Conservation (phyloP, 2,888 invertebrate species). For the Fragum sueziense region DNA sequence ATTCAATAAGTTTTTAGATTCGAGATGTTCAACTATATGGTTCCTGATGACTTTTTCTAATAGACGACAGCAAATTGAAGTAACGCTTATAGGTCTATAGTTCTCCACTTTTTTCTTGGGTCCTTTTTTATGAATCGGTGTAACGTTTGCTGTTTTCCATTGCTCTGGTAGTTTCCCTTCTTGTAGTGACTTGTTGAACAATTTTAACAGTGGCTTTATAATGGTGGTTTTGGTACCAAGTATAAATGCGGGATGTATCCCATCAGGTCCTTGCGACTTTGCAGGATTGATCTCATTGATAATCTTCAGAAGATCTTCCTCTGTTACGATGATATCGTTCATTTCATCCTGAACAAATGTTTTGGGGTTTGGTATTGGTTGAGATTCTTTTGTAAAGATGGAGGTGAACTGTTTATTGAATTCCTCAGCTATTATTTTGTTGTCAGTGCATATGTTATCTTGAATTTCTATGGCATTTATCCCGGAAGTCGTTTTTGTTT, state of each 20-base stretch:
- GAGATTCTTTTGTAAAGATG: neutral
- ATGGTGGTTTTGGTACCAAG: slow-evolving; percentile 10
- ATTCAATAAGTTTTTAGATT: slow-evolving; percentile 18
- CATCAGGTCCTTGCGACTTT: neutral
- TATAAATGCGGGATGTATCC: neutral
- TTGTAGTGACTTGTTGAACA: slow-evolving; percentile 5
- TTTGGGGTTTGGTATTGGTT: neutral
- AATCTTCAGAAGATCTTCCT: neutral
- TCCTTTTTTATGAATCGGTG: slow-evolving; percentile 22
- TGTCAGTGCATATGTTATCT: neutral
- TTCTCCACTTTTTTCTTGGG: slow-evolving; percentile 3
- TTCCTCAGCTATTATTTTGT: neutral
- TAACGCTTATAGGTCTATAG: slow-evolving; percentile 36
- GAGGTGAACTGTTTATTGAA: neutral
- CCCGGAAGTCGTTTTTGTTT: neutral
- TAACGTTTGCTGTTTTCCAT: slow-evolving; percentile 35
- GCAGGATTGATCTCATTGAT: neutral
- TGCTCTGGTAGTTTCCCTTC: slow-evolving; percentile 20
- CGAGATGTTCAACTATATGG: slow-evolving; percentile 9
- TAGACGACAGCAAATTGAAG: slow-evolving; percentile 26
- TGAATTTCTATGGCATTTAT: neutral
- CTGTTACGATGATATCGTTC: neutral
- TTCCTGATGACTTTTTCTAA: slow-evolving; percentile 28
- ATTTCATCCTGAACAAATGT: neutral
- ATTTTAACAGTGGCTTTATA: neutral